Base-by-base conservation (phyloP, 2,888 invertebrate genomes). In the Monopis laevigella region DNA sequence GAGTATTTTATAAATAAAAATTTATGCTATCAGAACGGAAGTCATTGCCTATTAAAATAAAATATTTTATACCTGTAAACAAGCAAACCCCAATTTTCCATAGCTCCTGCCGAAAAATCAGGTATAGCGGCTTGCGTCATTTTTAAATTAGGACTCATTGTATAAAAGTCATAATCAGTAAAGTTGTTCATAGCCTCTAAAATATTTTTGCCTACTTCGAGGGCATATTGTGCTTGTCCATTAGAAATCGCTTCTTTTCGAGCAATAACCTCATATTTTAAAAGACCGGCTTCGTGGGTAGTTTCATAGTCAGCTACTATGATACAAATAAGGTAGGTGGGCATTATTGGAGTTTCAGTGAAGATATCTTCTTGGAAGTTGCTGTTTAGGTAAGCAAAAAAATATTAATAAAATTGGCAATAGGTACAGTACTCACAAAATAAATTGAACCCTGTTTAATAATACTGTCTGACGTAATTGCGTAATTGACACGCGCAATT, bases 71-170 rank as follows among this genome's bases (percentile, higher is more conserved):
- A 86, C 86, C 85, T 85, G 69, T 89, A 93, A 1, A 90, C 91
- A 5, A 91, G 82, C 28, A 92, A 66, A 3, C 92, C 93, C 90
- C 92, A 92, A 59, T 93, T 92, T 60, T 92, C 91, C 92, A 92
- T 92, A 45, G 92, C 92, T 41, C 89, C 89, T 50, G 88, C 87
- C 17, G 84, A 74, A 59, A 92, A 90, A 58, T 92, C 90, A 2
- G 92, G 89, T 45, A 93, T 85, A 1, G 91, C 88, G 6, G 90
- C 88, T 51, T 91, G 86, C 47, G 92, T 91, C 58, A 87, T 81
- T 51, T 81, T 82, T 3, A 80, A 45, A 26, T 69, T 52, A 0
- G 48, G 16, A 11, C 82, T 69, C 53, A 86, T 84, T 1, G 59
- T 49, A 39, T 82, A 62, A 47, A 77, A 84, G 7, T 69, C 45